Percentiles rank a stretch among this genome's conserved stretches.
Conservation (phyloP, 1,140 invertebrate genomes). For the Aphaenogaster floridana region DNA sequence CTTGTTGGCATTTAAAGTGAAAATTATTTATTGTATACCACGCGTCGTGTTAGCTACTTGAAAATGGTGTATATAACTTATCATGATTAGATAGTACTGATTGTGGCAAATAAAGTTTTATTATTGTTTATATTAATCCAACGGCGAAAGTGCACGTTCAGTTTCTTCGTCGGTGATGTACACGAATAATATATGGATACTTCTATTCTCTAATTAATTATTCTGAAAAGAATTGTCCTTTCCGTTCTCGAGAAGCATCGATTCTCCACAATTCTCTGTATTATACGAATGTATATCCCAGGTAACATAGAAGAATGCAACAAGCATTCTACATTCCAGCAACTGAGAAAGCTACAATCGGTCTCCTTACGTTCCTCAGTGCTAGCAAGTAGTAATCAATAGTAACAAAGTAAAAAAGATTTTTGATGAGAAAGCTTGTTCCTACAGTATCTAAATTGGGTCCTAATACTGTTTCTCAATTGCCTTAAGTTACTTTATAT, state of each 20-base stretch:
- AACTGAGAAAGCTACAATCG: too few relatives aligned
- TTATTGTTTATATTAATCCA: conserved; percentile 48
- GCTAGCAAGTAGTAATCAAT: too few relatives aligned
- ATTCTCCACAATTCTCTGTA: too few relatives aligned
- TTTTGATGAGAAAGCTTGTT: too few relatives aligned
- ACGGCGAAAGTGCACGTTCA: conserved; percentile 6
- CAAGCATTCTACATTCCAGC: too few relatives aligned
- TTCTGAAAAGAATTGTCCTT: neutral
- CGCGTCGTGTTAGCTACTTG: conserved; percentile 8
- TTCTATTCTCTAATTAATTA: conserved; percentile 31
- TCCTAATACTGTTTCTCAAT: too few relatives aligned
- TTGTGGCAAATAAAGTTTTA: conserved; percentile 58
- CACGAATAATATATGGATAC: conserved; percentile 5
- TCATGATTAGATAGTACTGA: conserved; percentile 46
- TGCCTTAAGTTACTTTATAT: too few relatives aligned
- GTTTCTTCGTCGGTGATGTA: conserved; percentile 38
- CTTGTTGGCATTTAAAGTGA: conserved; percentile 43
- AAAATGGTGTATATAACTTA: conserved; percentile 47
- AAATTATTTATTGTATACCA: conserved; percentile 51
- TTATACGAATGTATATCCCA: neutral
- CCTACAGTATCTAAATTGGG: too few relatives aligned
- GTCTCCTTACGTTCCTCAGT: too few relatives aligned
- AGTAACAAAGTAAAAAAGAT: too few relatives aligned
- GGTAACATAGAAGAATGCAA: too few relatives aligned
- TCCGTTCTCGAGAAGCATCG: neutral